These are phyloP conservation scores for Pelodiscus sinensis DNA, from an alignment of 2,113 vertebrate species.

Conservation along the genomic window DNA sequence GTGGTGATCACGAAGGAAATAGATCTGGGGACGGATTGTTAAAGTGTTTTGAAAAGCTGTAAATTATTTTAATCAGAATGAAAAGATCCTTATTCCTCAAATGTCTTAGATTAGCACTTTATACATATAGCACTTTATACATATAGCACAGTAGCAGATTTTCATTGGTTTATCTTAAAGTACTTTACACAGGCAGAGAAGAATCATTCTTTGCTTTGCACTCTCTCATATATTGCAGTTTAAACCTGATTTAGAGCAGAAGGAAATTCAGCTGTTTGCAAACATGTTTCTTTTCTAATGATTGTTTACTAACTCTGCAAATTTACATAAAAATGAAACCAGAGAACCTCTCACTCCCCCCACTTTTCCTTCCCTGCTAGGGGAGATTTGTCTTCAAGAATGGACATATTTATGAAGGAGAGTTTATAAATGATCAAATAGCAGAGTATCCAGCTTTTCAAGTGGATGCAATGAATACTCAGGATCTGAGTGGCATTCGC, in stretches of 20 bases:
- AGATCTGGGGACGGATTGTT: not conserved
- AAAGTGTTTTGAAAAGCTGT: not conserved
- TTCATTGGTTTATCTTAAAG: not conserved
- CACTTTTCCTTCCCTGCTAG: slow-evolving; percentile 61
- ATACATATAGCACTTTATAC: not conserved
- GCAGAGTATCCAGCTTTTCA: slow-evolving; percentile 27
- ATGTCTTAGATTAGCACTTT: not conserved
- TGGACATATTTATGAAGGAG: slow-evolving; percentile 79
- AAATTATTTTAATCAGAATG: fast-evolving
- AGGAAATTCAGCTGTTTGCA: not conserved
- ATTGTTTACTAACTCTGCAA: not conserved
- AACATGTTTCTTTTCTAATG: not conserved
- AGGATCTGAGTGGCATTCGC: slow-evolving; percentile 19
- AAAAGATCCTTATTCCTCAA: not conserved
- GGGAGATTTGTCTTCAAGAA: slow-evolving; percentile 83
- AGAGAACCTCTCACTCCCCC: not conserved
- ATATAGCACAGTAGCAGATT: not conserved
- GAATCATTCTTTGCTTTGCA: not conserved
- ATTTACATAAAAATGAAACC: not conserved
- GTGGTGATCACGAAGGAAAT: not conserved
- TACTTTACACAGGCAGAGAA: not conserved
- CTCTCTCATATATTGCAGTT: not conserved
- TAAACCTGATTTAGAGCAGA: not conserved
- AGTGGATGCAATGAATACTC: not conserved
- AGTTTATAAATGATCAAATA: slow-evolving; percentile 80